A percentile compares a stretch with the other conserved stretches of the same genome.
Evolutionary conservation across 2,888 invertebrate species (phyloP).

Genomic region (Sarcophaga rosellei): DNA sequence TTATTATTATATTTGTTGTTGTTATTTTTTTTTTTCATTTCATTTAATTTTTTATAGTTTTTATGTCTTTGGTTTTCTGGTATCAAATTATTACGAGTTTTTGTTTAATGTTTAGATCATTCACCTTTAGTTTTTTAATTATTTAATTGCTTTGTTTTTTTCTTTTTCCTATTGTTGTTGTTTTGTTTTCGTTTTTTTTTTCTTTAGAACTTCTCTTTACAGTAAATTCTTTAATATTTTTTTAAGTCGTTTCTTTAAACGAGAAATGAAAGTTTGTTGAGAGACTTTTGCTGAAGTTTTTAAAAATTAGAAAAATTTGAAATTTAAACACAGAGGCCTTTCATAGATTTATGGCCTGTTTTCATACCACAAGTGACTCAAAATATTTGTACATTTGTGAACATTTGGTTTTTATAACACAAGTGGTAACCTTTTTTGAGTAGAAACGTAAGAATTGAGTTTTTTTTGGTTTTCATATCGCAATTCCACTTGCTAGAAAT

Average conservation of each 20-base stretch:
- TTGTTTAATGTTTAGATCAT: conserved; percentile 33
- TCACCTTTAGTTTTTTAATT: conserved; percentile 37
- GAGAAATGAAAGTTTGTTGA: neutral
- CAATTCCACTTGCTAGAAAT: too few relatives aligned
- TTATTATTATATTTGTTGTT: conserved; percentile 50
- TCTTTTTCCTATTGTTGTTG: neutral
- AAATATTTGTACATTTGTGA: too few relatives aligned
- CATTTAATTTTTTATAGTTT: conserved; percentile 40
- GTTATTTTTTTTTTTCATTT: conserved; percentile 17
- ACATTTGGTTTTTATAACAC: too few relatives aligned
- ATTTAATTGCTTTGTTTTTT: conserved; percentile 20
- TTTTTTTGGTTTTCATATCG: too few relatives aligned
- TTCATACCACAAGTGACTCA: too few relatives aligned
- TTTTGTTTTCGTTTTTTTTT: neutral
- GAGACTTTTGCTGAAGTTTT: neutral
- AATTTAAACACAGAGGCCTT: neutral
- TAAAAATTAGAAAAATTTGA: too few relatives aligned
- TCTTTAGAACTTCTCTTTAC: neutral
- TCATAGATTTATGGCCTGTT: too few relatives aligned
- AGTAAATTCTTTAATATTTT: neutral
- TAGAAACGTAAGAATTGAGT: too few relatives aligned
- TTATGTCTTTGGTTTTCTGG: conserved; percentile 6
- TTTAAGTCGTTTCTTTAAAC: neutral
- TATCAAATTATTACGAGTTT: conserved; percentile 42
- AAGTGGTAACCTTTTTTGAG: too few relatives aligned